phyloP scores from a whole-genome alignment of 2,797 vertebrate species.

The Enteromius mattozi region DNA sequence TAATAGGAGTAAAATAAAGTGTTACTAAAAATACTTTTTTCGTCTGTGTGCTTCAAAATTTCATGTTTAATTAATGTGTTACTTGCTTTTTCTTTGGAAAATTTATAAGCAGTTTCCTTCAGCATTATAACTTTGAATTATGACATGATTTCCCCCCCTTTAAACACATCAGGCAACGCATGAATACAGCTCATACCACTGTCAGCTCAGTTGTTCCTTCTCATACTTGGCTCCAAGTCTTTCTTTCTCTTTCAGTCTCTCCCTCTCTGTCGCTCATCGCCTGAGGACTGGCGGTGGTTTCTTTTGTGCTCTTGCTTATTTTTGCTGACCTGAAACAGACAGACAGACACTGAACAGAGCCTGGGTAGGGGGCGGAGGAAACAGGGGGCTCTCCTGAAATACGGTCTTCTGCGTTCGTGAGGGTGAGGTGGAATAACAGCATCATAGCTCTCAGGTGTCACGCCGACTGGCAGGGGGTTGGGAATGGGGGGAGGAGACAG shows the following conservation, averaged over 20 bases:
- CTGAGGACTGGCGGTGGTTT: slow-evolving; percentile 13
- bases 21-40: too few species aligned
- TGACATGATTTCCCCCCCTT: slow-evolving; percentile 14
- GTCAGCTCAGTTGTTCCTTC: slow-evolving; percentile 25
- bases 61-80: too few species aligned
- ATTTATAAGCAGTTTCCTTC: not conserved
- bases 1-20: too few species aligned
- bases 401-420: slow-evolving; percentile 47
- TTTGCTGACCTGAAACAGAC: slow-evolving; percentile 47
- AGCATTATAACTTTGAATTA: slow-evolving; percentile 4
- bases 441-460: slow-evolving; percentile 67
- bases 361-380: slow-evolving; percentile 44
- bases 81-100: too few species aligned
- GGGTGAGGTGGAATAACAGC: slow-evolving; percentile 60
- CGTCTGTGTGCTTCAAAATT: too few species aligned
- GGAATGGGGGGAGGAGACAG: slow-evolving; percentile 15
- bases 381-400: slow-evolving; percentile 62
- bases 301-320: slow-evolving; percentile 47
- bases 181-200: slow-evolving; percentile 36
- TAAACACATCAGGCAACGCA: slow-evolving; percentile 41
- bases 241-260: slow-evolving; percentile 22
- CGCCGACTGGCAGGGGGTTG: slow-evolving; percentile 44
- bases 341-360: slow-evolving; percentile 39
- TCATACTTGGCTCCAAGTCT: slow-evolving; percentile 5
- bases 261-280: slow-evolving; percentile 21